Base-by-base conservation (phyloP, 2,113 vertebrate genomes). In the Barnardius zonarius region DNA sequence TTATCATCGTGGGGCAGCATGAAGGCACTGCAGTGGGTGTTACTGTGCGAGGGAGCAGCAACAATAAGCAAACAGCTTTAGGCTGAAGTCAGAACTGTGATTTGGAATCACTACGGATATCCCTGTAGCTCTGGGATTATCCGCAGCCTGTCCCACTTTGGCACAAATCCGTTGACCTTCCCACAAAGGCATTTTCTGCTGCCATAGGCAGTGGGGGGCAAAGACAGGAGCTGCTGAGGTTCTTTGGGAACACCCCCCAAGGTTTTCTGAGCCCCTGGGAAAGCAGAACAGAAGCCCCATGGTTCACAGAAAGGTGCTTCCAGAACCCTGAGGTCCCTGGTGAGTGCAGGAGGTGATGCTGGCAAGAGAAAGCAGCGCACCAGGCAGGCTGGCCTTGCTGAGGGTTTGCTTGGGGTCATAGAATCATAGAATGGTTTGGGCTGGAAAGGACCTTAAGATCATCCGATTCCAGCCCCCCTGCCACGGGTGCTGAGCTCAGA, bases 301-400 rank as follows among this genome's bases (percentile, higher is more conserved):
- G 17, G 48, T 63, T 83, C 75, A 17, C 31, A 83, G 31, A 37
- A 11, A 18, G 43, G 23, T 0, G 7, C 11, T 51, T 25, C 7
- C 57, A 59, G 52, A 15, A 19, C 24, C 6, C 5, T 0, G 0
- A 31, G 61, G 24, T 27, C 62, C 41, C 52, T 7, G n/a, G 7
- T 2, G 61, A 62, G 52, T 1, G 0, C 15, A 63, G 63, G 25
- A 35, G 37, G 20, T 8, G 10, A 18, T n/a, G 64, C 0, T 17
- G 48, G 19, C 33, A 55, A 25, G 20, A 43, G 37, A 52, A 43
- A 39, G 68, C 48, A 18, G 39, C 28, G 28, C 69, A 25, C 3
- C 31, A 23, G n/a, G 20, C 2, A 1, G 35, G 10, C 57, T 46
- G 82, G 22, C 6, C 33, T 43, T 3, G 1, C 35, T 10, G 9